Base-by-base conservation (phyloP, 2,113 vertebrate genomes). In the Poecilia latipinna region DNA sequence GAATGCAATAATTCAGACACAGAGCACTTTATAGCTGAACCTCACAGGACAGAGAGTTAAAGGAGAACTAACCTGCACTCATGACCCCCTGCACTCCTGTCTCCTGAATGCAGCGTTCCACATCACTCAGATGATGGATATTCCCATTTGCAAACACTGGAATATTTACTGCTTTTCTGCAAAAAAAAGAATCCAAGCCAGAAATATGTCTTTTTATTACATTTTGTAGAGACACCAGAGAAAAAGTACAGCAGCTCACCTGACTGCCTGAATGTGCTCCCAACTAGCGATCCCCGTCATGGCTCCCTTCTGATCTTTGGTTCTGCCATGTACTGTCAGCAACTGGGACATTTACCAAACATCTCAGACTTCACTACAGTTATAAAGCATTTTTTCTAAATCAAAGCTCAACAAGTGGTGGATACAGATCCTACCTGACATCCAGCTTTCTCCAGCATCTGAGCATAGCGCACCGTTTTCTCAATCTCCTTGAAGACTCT, bases 101-200 rank as follows among this genome's bases (percentile, higher is more conserved):
- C 86, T 97, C 96, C 86, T 93, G 95, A 61, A 99, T 94, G 86
- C 98, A 99, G 37, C 93, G 94, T 62, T 98, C 95, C 85, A 98
- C 97, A 2, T 99, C 98, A 12, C 94, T 94, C 89, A 98, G 91
- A 84, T 96, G 94, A 76, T 96, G 97, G 90, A 99, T 98, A 89
- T 99, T 99, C 57, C 98, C 98, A 1, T 99, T 99, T 35, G 98
- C 97, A 86, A 99, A 99, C 29, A 99, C 96, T 0, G 98, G 98
- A 83, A 99, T 99, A 79, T 83, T 94, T 19, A 99, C 96, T 0
- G 96, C 96, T 85, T 95, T 95, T 91, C 98, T 99, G 81, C 0
- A 76, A 61, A 3, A 42, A 10, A 35, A 24, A 26, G 26, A 76
- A 39, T 54, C 19, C 48, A 33, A 2, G 1, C 44, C 1, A n/a